A percentile compares a stretch with the other conserved stretches of the same genome.
Conservation (phyloP, 2,797 vertebrate species). For the Sebastes hopkinsi region DNA sequence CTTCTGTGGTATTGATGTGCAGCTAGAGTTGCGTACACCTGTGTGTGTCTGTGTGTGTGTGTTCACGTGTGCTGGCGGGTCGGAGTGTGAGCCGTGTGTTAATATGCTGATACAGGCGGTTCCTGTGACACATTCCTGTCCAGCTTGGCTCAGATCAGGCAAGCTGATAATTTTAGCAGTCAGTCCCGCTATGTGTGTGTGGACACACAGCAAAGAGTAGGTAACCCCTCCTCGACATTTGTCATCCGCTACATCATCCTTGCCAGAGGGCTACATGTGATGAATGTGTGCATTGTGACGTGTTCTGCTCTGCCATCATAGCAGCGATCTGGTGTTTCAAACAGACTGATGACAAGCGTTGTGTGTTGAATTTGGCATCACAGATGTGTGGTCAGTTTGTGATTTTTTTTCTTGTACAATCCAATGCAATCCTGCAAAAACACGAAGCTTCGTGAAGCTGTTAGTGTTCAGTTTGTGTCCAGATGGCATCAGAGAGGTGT, state of each 20-base stretch:
- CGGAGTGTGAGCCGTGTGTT: slow-evolving; percentile 36
- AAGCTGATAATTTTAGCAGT: slow-evolving; percentile 62
- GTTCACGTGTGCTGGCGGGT: slow-evolving; percentile 1
- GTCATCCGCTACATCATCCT: slow-evolving; percentile 26
- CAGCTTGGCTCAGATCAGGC: slow-evolving; percentile 54
- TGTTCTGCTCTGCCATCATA: not conserved
- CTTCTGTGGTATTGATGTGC: not conserved
- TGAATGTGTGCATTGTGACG: slow-evolving; percentile 1
- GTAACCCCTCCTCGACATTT: slow-evolving; percentile 4
- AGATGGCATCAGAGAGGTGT: not conserved
- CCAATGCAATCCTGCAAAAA: not conserved
- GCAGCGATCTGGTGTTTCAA: not conserved
- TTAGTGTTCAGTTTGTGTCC: not conserved
- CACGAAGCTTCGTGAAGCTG: not conserved
- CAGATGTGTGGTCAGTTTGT: not conserved
- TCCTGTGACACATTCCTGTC: slow-evolving; percentile 63
- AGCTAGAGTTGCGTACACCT: slow-evolving; percentile 22
- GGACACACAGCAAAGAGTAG: slow-evolving; percentile 10
- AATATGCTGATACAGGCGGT: slow-evolving; percentile 62
- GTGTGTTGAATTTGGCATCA: not conserved
- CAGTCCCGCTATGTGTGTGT: not conserved
- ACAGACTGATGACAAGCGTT: not conserved
- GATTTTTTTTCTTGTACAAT: not conserved
- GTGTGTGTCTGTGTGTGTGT: slow-evolving; percentile 15
- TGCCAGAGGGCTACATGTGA: slow-evolving; percentile 5